phyloP scores from a whole-genome alignment of 2,888 invertebrate genomes.

The Eudasyphora cyanicolor region DNA sequence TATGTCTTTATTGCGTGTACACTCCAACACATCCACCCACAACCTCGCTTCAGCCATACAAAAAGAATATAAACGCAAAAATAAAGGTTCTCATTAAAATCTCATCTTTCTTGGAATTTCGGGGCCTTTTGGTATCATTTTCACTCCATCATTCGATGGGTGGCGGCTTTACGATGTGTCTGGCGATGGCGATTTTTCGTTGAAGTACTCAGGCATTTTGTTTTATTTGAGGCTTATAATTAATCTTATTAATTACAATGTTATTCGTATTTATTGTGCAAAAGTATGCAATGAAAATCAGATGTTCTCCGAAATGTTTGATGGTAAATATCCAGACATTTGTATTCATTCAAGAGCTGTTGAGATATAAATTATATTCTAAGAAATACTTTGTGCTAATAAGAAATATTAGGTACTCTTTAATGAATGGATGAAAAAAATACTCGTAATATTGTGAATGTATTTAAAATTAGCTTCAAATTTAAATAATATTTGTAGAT shows the following conservation, averaged over 20 bases:
- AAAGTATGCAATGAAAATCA: slow-evolving; percentile 47
- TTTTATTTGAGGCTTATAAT: slow-evolving; percentile 48
- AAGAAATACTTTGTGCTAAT: too few relatives aligned
- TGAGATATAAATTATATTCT: background rate
- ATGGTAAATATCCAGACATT: background rate
- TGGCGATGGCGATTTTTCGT: background rate
- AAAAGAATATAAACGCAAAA: background rate
- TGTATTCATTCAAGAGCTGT: background rate
- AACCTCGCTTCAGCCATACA: background rate
- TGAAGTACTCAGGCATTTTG: slow-evolving; percentile 11
- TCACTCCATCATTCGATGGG: background rate
- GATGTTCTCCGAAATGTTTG: slow-evolving; percentile 8
- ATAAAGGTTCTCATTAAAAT: slow-evolving; percentile 41
- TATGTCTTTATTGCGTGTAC: slow-evolving; percentile 9
- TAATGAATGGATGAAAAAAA: too few relatives aligned
- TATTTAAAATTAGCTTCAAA: too few relatives aligned
- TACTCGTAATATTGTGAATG: too few relatives aligned
- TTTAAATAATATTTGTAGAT: too few relatives aligned
- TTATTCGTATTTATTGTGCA: slow-evolving; percentile 35
- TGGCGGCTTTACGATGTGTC: background rate
- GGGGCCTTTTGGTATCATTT: background rate
- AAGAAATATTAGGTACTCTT: too few relatives aligned
- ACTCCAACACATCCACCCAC: background rate
- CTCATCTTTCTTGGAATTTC: slow-evolving; percentile 42
- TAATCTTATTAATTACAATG: slow-evolving; percentile 55